Conservation (phyloP, 1,140 invertebrate genomes). For the Drosophila burlai region DNA sequence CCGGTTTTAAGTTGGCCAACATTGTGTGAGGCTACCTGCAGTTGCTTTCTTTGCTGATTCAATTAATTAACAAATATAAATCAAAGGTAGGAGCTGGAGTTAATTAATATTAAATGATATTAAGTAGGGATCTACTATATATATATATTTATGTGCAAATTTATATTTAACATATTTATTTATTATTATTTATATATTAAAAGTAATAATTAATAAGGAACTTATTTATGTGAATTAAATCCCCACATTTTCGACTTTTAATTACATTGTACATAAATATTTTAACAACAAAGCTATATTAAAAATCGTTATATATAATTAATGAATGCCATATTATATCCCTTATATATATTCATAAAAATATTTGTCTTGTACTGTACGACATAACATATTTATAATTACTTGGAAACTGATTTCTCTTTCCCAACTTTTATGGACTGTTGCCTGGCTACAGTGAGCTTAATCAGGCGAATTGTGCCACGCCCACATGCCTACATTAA, state of each 20-base stretch:
- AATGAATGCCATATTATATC: not conserved
- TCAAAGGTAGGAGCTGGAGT: not conserved
- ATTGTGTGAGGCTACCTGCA: not conserved
- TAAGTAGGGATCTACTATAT: not conserved
- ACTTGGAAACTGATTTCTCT: not conserved
- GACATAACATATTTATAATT: not conserved
- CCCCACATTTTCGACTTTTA: not conserved
- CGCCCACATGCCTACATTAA: conserved; percentile 41
- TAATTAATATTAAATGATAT: not conserved
- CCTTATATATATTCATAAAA: not conserved
- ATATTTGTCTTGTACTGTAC: not conserved
- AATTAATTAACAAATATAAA: not conserved
- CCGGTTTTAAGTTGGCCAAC: not conserved
- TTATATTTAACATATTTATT: not conserved
- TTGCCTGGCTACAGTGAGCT: conserved; percentile 30
- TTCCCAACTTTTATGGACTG: conserved; percentile 10
- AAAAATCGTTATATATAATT: not conserved
- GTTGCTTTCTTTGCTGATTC: not conserved
- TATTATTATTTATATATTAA: not conserved
- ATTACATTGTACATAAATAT: not conserved
- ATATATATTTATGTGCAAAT: no score
- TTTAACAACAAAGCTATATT: not conserved
- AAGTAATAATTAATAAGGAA: not conserved
- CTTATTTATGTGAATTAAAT: not conserved
- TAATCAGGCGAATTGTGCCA: conserved; percentile 67